Base-by-base conservation (phyloP, 2,113 vertebrate genomes). In the Syrmaticus mikado region DNA sequence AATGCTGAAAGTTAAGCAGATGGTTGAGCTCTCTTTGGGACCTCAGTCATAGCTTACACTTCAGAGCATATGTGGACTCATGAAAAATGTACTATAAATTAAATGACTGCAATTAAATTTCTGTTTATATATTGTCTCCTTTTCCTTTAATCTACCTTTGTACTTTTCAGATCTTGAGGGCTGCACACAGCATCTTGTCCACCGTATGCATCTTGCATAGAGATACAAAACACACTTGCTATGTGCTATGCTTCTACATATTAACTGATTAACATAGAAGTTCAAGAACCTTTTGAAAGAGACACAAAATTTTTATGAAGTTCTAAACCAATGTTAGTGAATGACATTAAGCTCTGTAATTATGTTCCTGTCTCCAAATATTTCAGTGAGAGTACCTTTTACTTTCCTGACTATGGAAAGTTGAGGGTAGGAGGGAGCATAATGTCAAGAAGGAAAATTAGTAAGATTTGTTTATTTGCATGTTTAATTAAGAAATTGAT, bases 91-190 rank as follows among this genome's bases (percentile, higher is more conserved):
- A 70, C 40, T 89, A 58, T 78, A 43, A 84, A 57, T 60, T 67
- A 93, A 83, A 90, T 57, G 5, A 77, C 25, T 89, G 20, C 11
- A 81, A 45, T 22, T 74, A 77, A 89, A 77, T 55, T 94, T 83
- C 50, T 92, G 13, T 67, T 77, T 77, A 27, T 71, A 25, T 72
- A 43, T 41, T 77, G 34, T 78, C 24, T 85, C 50, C 55, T 78
- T 17, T 90, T 81, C 93, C 27, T 92, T 87, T 85, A 74, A 83
- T 71, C 61, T 64, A 71, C 80, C 73, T 88, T 83, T 90, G 52
- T 57, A 88, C 32, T 90, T 66, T 66, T 67, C 46, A 88, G 28
- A 62, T 90, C 61, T 67, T 17, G 5, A 74, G 72, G 21, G 40
- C 6, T 91, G 41, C 13, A 34, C 40, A 14, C 32, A 79, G 48